A percentile compares a stretch with the other conserved stretches of the same genome.
Conservation (phyloP, 1,140 invertebrate species). For the Saxidomus purpurata region DNA sequence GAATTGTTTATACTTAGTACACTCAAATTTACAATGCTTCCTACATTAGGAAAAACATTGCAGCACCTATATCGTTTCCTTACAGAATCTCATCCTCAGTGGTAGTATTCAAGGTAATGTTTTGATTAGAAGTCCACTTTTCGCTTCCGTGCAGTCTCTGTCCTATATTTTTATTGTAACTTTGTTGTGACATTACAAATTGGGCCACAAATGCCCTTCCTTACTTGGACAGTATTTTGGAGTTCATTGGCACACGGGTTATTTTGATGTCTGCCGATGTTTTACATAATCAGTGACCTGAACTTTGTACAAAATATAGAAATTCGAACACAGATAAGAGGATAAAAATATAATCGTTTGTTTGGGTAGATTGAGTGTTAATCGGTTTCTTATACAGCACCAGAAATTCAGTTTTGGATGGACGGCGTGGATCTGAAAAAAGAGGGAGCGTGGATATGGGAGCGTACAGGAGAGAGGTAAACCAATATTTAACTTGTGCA, state of each 20-base stretch:
- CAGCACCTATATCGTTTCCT: neutral
- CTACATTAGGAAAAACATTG: neutral
- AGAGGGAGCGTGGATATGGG: neutral
- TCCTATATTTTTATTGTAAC: no score
- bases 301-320: no score
- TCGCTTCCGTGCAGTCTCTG: no score
- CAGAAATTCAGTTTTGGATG: neutral
- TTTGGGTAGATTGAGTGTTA: neutral
- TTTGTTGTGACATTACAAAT: no score
- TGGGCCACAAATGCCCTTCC: no score
- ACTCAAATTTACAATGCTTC: neutral
- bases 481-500: no score
- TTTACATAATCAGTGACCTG: no score
- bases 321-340: neutral
- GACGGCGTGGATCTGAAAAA: neutral
- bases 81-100: neutral
- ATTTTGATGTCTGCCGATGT: no score
- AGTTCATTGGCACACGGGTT: neutral
- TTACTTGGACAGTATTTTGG: neutral
- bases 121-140: neutral
- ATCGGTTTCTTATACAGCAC: neutral
- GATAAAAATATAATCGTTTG: neutral
- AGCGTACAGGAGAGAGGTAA: neutral
- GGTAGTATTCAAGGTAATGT: neutral
- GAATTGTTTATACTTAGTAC: neutral